Evolutionary conservation across 2,888 invertebrate genomes (phyloP).

Genomic region (Barypeithes pellucidus): DNA sequence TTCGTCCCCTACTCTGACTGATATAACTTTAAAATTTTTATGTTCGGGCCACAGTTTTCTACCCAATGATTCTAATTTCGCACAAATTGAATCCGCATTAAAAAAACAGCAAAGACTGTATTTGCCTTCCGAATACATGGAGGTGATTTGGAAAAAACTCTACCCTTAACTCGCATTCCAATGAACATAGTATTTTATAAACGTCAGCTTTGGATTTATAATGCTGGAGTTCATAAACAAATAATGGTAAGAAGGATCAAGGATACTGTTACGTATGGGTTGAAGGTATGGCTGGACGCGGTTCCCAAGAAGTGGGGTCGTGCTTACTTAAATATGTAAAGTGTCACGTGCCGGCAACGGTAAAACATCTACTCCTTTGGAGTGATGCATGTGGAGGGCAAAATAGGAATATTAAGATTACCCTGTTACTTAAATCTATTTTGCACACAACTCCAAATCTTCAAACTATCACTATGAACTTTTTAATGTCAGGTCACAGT

Average conservation of each 20-base stretch:
- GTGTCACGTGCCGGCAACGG: slow-evolving; percentile 37
- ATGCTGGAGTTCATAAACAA: slow-evolving; percentile 57
- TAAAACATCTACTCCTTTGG: slow-evolving; percentile 52
- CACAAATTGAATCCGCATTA: slow-evolving; percentile 43
- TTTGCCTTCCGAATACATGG: slow-evolving; percentile 45
- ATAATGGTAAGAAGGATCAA: slow-evolving; percentile 47
- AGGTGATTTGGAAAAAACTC: slow-evolving; percentile 48
- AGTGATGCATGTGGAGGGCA: slow-evolving; percentile 55
- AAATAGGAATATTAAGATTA: slow-evolving; percentile 51
- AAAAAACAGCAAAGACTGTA: slow-evolving; percentile 49
- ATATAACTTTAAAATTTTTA: slow-evolving; percentile 35
- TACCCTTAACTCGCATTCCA: slow-evolving; percentile 48
- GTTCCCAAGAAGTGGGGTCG: slow-evolving; percentile 53
- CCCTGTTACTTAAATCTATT: slow-evolving; percentile 28
- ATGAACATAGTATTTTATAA: slow-evolving; percentile 60
- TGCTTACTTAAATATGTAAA: slow-evolving; percentile 50
- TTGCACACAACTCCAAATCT: slow-evolving; percentile 24
- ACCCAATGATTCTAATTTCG: slow-evolving; percentile 43
- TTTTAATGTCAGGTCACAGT: slow-evolving; percentile 32
- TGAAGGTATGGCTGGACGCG: slow-evolving; percentile 58
- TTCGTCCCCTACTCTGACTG: too few species aligned
- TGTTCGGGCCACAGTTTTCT: slow-evolving; percentile 44
- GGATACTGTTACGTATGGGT: slow-evolving; percentile 54
- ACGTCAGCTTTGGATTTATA: slow-evolving; percentile 60
- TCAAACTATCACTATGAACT: slow-evolving; percentile 29